These are phyloP conservation scores for Ceraclea dissimilis DNA, from an alignment of 2,888 invertebrate genomes.

Conservation along the genomic window DNA sequence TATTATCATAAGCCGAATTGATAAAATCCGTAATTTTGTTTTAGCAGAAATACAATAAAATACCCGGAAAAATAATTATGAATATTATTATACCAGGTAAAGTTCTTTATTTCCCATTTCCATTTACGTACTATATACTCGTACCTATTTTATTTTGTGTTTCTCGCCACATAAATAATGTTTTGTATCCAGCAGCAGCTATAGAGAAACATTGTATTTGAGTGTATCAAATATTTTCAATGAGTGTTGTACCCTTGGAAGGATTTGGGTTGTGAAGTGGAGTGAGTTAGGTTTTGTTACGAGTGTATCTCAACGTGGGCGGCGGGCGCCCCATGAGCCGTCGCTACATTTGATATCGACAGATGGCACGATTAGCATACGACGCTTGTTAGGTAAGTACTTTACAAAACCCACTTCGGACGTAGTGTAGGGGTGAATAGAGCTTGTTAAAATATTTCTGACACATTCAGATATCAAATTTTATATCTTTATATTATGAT, in stretches of 20 bases:
- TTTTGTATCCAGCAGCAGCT: too few species aligned
- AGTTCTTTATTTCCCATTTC: too few species aligned
- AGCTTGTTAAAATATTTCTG: conserved; percentile 2
- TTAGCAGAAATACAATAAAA: too few species aligned
- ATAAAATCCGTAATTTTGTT: too few species aligned
- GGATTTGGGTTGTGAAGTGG: background rate
- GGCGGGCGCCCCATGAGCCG: background rate
- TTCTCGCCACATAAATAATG: too few species aligned
- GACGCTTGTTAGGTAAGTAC: background rate
- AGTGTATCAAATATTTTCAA: background rate
- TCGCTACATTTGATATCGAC: conserved; percentile 2
- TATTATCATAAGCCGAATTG: too few species aligned
- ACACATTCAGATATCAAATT: background rate
- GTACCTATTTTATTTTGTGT: too few species aligned
- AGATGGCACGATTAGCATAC: background rate
- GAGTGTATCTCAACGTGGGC: background rate
- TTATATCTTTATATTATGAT: too few species aligned
- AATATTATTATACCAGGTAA: too few species aligned
- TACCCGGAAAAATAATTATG: too few species aligned
- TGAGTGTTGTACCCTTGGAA: background rate
- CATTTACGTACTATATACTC: too few species aligned
- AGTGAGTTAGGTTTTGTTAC: background rate
- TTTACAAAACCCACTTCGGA: background rate
- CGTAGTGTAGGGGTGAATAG: background rate
- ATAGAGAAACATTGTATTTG: background rate